A percentile compares a stretch with the other conserved stretches of the same genome.
Conservation (phyloP, 2,888 invertebrate species). For the Acanthacorydalis orientalis region DNA sequence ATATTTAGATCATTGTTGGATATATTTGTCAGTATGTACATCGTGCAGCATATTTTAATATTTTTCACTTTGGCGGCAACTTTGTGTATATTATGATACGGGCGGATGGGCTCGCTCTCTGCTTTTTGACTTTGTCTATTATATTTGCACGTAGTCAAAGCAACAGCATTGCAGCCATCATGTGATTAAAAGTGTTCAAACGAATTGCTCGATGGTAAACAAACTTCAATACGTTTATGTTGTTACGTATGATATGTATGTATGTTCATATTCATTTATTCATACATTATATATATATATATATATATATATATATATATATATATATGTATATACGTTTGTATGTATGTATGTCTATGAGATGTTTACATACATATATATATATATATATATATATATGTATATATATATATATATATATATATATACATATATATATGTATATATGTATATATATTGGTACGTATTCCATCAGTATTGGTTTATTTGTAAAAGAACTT, state of each 20-base stretch:
- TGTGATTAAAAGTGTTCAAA: slow-evolving; percentile 1
- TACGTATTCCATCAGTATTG: too few relatives aligned
- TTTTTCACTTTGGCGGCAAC: too few relatives aligned
- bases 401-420: not conserved
- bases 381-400: not conserved
- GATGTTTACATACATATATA: not conserved
- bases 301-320: not conserved
- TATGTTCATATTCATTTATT: not conserved
- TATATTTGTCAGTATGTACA: too few relatives aligned
- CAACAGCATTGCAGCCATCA: not conserved
- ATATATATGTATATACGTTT: not conserved
- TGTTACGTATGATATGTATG: too few relatives aligned
- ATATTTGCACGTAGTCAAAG: not conserved
- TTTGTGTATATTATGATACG: too few relatives aligned
- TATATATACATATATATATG: not conserved
- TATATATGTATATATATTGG: too few relatives aligned
- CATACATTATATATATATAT: not conserved
- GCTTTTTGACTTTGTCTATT: too few relatives aligned
- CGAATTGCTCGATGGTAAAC: not conserved
- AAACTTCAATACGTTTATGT: not conserved
- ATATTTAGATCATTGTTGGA: too few relatives aligned
- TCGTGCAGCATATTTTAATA: too few relatives aligned
- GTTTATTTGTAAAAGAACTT: too few relatives aligned
- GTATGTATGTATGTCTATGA: not conserved
- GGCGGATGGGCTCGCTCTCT: too few relatives aligned